Evolutionary conservation across 2,113 vertebrate genomes (phyloP).

Genomic region (Mus spicilegus): DNA sequence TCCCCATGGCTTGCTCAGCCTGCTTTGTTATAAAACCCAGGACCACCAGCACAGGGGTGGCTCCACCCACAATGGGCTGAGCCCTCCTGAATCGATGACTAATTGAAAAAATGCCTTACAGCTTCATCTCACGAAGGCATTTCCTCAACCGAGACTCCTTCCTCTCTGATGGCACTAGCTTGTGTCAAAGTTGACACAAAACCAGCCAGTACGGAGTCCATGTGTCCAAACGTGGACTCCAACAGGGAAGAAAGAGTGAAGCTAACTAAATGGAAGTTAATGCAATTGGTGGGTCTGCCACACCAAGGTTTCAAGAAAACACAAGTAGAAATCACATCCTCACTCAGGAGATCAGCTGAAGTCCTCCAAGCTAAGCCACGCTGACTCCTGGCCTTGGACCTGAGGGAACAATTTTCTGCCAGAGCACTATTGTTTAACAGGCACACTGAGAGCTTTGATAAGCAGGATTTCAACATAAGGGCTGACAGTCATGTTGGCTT

Average conservation of each 20-base stretch:
- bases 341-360: background rate
- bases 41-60: background rate
- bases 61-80: background rate
- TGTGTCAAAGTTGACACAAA: background rate
- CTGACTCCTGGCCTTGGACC: background rate
- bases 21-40: background rate
- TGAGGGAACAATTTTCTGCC: constrained; percentile 47
- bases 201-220: background rate
- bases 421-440: constrained; percentile 30
- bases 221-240: background rate
- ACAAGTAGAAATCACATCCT: background rate
- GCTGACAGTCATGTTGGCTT: constrained; percentile 49
- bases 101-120: background rate
- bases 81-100: background rate
- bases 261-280: background rate
- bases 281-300: background rate
- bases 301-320: constrained; percentile 47
- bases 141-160: background rate
- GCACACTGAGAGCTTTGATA: constrained; percentile 50
- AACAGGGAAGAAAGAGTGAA: background rate
- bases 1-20: background rate
- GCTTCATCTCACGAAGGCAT: background rate
- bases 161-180: background rate
- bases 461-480: constrained; percentile 67
- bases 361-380: constrained; percentile 1